Evolutionary conservation across 2,888 invertebrate genomes (phyloP).

Genomic region (Seladonia tumulorum): DNA sequence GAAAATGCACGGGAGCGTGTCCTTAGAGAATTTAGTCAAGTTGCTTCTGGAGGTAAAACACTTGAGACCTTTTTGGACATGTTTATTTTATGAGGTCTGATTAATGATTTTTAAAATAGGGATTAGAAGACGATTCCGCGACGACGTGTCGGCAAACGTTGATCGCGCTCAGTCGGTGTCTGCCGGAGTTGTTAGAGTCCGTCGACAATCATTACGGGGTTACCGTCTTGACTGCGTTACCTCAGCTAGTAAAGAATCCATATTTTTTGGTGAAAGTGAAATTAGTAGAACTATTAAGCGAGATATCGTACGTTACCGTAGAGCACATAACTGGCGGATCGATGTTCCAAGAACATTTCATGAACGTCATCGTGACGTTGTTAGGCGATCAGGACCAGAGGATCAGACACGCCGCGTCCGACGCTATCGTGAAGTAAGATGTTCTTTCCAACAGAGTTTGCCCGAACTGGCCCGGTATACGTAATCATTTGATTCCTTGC

Average conservation of each 20-base stretch:
- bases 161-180: conserved; percentile 86
- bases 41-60: conserved; percentile 86
- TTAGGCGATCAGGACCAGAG: conserved; percentile 91
- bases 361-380: conserved; percentile 88
- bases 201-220: conserved; percentile 86
- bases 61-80: background rate
- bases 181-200: conserved; percentile 87
- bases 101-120: conserved; percentile 84
- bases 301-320: conserved; percentile 87
- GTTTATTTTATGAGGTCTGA: background rate
- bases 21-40: conserved; percentile 85
- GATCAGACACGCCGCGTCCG: conserved; percentile 90
- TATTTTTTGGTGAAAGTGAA: conserved; percentile 95
- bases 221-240: conserved; percentile 87
- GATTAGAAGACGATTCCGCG: conserved; percentile 90
- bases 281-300: conserved; percentile 87
- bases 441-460: background rate
- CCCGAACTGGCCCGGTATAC: background rate
- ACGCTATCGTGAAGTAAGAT: conserved; percentile 88
- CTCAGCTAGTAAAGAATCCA: conserved; percentile 88
- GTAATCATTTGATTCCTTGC: background rate
- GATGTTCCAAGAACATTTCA: conserved; percentile 87
- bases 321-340: conserved; percentile 85
- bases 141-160: conserved; percentile 91
- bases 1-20: conserved; percentile 81